Percentiles rank a stretch among this genome's conserved stretches.
phyloP scores from a whole-genome alignment of 2,797 vertebrate genomes.

The Discoglossus pictus region DNA sequence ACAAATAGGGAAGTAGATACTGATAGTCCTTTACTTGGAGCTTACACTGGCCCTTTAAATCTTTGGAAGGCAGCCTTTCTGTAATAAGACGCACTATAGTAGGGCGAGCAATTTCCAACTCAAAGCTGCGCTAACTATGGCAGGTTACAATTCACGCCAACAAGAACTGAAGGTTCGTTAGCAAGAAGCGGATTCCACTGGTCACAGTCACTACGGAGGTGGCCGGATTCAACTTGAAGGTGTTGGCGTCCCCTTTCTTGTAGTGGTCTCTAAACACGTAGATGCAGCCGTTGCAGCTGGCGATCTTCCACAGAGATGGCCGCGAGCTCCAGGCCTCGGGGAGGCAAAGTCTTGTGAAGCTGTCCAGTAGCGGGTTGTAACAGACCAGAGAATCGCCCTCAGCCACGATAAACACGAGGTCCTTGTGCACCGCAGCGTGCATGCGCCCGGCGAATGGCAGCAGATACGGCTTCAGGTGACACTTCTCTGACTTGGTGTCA shows the following conservation, averaged over 20 bases:
- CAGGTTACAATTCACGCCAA: conserved; percentile 74
- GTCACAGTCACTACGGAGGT: conserved; percentile 94
- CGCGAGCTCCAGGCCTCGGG: conserved; percentile 94
- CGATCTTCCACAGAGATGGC: conserved; percentile 96
- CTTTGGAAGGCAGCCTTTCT: neutral
- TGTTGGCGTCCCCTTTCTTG: conserved; percentile 95
- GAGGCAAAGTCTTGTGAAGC: conserved; percentile 93
- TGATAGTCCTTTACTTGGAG: too few relatives aligned
- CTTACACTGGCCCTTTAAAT: too few relatives aligned
- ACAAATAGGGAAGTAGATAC: too few relatives aligned
- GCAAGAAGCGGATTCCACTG: conserved; percentile 87
- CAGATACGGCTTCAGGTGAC: conserved; percentile 91
- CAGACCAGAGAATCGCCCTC: conserved; percentile 95
- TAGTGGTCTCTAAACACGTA: conserved; percentile 96
- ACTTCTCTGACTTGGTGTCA: conserved; percentile 87
- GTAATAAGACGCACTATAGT: neutral
- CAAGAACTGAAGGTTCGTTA: conserved; percentile 97
- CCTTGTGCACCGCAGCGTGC: conserved; percentile 95
- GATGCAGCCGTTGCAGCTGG: conserved; percentile 96
- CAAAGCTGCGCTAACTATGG: neutral
- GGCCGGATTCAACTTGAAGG: conserved; percentile 94
- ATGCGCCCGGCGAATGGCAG: conserved; percentile 93
- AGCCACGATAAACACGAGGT: conserved; percentile 93
- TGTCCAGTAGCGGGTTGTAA: conserved; percentile 95
- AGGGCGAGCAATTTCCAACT: neutral